These are phyloP conservation scores for Halcyon badia DNA, from an alignment of 2,797 vertebrate species.

Conservation along the genomic window DNA sequence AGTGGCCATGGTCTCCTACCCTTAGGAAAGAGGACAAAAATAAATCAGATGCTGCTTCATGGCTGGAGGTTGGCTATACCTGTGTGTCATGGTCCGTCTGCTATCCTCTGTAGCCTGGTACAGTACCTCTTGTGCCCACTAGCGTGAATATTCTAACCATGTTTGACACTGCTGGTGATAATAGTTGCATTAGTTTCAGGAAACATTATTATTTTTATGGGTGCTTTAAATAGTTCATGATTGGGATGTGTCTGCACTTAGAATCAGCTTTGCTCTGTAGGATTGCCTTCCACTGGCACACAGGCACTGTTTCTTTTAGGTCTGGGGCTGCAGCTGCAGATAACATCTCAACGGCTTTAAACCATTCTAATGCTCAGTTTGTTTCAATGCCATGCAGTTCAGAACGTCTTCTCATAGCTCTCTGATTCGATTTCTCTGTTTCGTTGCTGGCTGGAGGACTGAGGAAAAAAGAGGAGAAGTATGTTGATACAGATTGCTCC, in stretches of 20 bases:
- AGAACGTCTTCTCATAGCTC: background rate
- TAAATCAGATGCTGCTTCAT: background rate
- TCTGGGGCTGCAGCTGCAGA: background rate
- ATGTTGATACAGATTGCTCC: background rate
- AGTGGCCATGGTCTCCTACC: background rate
- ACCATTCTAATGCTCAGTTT: background rate
- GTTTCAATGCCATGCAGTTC: background rate
- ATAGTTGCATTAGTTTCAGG: background rate
- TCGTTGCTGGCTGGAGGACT: background rate
- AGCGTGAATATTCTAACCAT: background rate
- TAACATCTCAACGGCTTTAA: background rate
- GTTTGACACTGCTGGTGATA: background rate
- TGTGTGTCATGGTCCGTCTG: background rate
- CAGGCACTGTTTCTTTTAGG: rapidly evolving
- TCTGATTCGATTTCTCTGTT: background rate
- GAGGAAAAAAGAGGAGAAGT: background rate
- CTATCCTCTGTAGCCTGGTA: background rate
- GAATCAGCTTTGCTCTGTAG: background rate
- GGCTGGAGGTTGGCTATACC: background rate
- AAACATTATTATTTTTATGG: background rate
- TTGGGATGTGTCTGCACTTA: background rate
- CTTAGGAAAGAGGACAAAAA: background rate
- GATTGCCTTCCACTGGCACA: background rate
- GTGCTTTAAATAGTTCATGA: background rate
- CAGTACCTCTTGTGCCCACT: background rate